A percentile compares a stretch with the other conserved stretches of the same genome.
phyloP scores from a whole-genome alignment of 2,113 vertebrate genomes.

The Casuarius casuarius region DNA sequence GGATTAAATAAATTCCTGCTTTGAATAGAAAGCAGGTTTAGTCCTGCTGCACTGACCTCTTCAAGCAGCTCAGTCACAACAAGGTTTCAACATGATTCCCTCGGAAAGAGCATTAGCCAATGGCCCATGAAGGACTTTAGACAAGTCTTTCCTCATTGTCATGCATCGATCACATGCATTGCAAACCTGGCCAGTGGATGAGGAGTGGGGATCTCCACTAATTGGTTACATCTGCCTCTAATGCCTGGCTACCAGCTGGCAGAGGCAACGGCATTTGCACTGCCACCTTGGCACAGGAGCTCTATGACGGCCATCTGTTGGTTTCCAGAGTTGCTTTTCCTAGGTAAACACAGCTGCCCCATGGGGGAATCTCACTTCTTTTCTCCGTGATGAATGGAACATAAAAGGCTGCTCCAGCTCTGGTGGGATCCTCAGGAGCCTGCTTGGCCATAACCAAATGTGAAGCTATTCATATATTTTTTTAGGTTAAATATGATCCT shows the following conservation, averaged over 20 bases:
- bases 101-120: background rate
- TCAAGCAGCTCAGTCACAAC: background rate
- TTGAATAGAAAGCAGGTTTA: background rate
- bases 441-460: background rate
- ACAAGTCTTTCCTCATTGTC: background rate
- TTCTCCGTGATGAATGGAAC: background rate
- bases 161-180: fast-evolving
- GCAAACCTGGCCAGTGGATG: background rate
- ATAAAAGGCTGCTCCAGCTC: background rate
- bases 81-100: background rate
- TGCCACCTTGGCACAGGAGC: background rate
- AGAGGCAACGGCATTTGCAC: background rate
- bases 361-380: background rate
- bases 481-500: background rate
- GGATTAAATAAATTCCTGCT: background rate
- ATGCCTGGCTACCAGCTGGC: constrained; percentile 31
- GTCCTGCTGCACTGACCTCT: background rate
- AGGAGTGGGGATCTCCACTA: constrained; percentile 13
- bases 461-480: background rate
- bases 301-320: background rate
- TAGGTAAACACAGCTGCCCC: background rate
- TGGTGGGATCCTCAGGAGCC: background rate
- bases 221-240: constrained; percentile 37
- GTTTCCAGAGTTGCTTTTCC: background rate
- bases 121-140: constrained; percentile 41